These are phyloP conservation scores for Caretta caretta DNA, from an alignment of 2,113 vertebrate species.

Conservation along the genomic window DNA sequence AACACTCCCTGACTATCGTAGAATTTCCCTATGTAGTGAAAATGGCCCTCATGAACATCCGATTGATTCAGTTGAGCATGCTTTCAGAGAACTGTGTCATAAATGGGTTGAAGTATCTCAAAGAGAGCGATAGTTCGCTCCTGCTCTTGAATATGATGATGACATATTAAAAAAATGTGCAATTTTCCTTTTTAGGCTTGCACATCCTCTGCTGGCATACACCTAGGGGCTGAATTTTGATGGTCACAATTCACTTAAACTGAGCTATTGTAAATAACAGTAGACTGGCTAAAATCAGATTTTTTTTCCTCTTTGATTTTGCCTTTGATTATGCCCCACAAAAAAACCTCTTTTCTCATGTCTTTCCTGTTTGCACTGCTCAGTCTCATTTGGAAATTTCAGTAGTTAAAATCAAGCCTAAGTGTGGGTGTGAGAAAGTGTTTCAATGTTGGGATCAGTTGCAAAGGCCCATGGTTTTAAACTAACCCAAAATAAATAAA, in stretches of 20 bases:
- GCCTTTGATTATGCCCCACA: not conserved
- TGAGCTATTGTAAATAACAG: not conserved
- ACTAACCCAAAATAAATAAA: not conserved
- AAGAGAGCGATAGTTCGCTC: not conserved
- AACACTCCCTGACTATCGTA: not conserved
- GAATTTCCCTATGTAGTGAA: not conserved
- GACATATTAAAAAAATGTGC: not conserved
- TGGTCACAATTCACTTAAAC: not conserved
- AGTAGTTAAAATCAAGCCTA: not conserved
- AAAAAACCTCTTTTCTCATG: not conserved
- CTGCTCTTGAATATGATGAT: not conserved
- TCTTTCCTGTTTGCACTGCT: not conserved
- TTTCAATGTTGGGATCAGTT: not conserved
- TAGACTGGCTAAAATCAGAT: not conserved
- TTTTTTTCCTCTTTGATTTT: not conserved
- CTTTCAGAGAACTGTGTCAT: constrained; percentile 13
- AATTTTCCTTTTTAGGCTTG: not conserved
- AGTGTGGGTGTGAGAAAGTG: not conserved
- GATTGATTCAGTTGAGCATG: not conserved
- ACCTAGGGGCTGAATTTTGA: not conserved
- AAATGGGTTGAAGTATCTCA: not conserved
- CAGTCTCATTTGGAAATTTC: not conserved
- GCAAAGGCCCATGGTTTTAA: not conserved
- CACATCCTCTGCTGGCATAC: not conserved
- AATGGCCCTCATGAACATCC: not conserved